These are phyloP conservation scores for Portevinia maculata DNA, from an alignment of 2,888 invertebrate species.

Conservation along the genomic window DNA sequence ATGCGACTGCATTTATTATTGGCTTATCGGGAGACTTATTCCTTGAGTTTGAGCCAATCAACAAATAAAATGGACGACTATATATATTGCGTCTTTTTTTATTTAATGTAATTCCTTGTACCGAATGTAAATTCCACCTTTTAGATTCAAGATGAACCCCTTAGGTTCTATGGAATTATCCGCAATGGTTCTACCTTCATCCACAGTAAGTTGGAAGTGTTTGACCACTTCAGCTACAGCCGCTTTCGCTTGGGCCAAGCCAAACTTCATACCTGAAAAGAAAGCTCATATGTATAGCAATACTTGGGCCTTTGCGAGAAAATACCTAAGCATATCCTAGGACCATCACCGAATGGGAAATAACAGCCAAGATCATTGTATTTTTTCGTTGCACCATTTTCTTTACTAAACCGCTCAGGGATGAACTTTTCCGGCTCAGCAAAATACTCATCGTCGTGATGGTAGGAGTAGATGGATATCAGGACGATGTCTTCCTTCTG, in stretches of 20 bases:
- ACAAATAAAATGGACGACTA: constrained; percentile 3
- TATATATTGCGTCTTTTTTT: no score
- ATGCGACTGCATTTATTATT: constrained; percentile 76
- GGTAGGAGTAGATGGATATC: constrained; percentile 77
- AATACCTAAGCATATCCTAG: constrained; percentile 82
- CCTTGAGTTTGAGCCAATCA: constrained; percentile 75
- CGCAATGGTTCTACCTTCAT: constrained; percentile 64
- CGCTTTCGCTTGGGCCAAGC: constrained; percentile 70
- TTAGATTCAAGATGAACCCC: constrained; percentile 73
- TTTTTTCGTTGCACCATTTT: constrained; percentile 76
- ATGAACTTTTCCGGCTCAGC: constrained; percentile 84
- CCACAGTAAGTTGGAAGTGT: constrained; percentile 71
- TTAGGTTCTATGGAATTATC: constrained; percentile 62
- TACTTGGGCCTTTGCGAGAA: no score
- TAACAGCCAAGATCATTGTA: constrained; percentile 77
- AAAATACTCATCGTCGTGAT: constrained; percentile 83
- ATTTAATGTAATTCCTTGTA: constrained; percentile 24
- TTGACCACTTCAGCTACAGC: constrained; percentile 74
- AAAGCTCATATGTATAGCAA: neutral
- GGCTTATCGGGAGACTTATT: constrained; percentile 76
- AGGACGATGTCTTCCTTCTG: constrained; percentile 71
- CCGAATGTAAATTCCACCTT: constrained; percentile 73
- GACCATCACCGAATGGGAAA: constrained; percentile 82
- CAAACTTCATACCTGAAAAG: constrained; percentile 72
- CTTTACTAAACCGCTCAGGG: constrained; percentile 83